Evolutionary conservation across 2,797 vertebrate genomes (phyloP).

Genomic region (Falco columbarius): DNA sequence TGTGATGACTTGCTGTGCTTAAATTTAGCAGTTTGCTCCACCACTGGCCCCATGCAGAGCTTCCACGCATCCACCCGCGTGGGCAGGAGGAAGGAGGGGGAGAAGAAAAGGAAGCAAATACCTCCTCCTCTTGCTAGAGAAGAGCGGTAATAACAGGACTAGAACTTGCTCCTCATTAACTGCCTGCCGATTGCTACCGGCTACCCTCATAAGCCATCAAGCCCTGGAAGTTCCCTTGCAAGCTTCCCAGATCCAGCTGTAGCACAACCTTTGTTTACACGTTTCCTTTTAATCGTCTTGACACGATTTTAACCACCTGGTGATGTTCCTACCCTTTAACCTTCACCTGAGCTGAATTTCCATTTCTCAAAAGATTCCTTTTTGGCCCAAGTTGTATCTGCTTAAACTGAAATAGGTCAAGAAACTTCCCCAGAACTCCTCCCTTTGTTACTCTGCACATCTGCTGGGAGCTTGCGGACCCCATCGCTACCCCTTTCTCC

Average conservation of each 20-base stretch:
- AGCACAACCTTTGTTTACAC: not conserved
- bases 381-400: not conserved
- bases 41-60: not conserved
- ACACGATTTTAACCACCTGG: not conserved
- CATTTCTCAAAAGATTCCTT: accelerated
- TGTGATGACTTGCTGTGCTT: not conserved
- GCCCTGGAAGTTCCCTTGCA: not conserved
- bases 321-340: not conserved
- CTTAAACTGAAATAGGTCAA: not conserved
- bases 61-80: accelerated
- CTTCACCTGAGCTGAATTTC: not conserved
- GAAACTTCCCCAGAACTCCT: not conserved
- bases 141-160: not conserved
- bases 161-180: not conserved
- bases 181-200: not conserved
- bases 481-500: not conserved
- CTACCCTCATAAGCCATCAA: not conserved
- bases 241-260: not conserved
- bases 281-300: not conserved
- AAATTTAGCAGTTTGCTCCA: not conserved
- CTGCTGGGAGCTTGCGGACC: not conserved
- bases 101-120: not conserved
- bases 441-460: not conserved
- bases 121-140: not conserved
- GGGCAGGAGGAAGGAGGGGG: not conserved